These are phyloP conservation scores for Mungos mungo DNA, from an alignment of 2,113 vertebrate species.

Conservation along the genomic window DNA sequence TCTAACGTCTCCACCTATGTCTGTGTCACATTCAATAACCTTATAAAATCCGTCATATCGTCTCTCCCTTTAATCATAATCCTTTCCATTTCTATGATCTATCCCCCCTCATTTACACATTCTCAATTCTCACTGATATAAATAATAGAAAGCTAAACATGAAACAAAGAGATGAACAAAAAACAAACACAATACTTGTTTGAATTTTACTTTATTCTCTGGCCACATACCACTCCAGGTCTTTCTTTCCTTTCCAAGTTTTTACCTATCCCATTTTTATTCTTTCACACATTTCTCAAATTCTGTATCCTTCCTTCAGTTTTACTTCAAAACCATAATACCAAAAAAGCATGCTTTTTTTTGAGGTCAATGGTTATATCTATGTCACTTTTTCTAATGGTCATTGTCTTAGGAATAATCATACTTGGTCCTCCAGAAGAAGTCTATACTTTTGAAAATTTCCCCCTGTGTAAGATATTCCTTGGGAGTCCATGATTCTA, in stretches of 20 bases:
- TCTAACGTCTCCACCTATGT: neutral
- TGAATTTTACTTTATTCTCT: neutral
- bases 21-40: neutral
- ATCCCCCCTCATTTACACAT: neutral
- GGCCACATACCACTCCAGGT: neutral
- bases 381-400: neutral
- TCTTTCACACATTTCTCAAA: neutral
- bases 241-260: neutral
- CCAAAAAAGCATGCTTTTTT: neutral
- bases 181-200: neutral
- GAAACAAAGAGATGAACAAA: neutral
- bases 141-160: neutral
- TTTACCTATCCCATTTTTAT: neutral
- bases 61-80: neutral
- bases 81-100: neutral
- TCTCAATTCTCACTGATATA: neutral
- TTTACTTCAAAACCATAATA: neutral
- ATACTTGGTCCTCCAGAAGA: neutral
- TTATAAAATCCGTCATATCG: neutral
- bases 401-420: neutral
- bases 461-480: neutral
- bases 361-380: neutral
- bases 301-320: neutral
- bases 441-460: neutral
- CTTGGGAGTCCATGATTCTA: neutral